Percentiles rank a stretch among this genome's conserved stretches.
phyloP scores from a whole-genome alignment of 2,888 invertebrate genomes.

The Pecten maximus region DNA sequence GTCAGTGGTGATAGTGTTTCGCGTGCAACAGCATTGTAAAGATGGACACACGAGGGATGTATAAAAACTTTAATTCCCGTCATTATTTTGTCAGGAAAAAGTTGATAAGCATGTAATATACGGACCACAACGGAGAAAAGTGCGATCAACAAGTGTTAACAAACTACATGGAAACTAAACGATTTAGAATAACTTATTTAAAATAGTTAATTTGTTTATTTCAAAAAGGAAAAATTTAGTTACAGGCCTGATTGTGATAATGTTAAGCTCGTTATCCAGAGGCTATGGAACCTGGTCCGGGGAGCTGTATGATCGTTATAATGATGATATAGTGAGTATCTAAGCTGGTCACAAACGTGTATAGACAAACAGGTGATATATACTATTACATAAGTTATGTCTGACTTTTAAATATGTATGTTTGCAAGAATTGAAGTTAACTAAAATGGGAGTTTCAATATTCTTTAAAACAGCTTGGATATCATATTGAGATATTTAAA shows the following conservation, averaged over 20 bases:
- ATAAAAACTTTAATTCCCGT: background rate
- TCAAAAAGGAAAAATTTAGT: constrained; percentile 28
- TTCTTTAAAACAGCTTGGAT: no score
- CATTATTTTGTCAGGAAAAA: constrained; percentile 4
- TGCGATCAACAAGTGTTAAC: background rate
- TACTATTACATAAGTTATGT: background rate
- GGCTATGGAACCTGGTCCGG: constrained; percentile 76
- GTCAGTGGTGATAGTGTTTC: background rate
- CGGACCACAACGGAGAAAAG: background rate
- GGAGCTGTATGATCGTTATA: constrained; percentile 65
- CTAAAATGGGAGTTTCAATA: no score
- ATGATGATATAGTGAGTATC: constrained; percentile 52
- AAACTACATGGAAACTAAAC: background rate
- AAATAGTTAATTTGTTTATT: background rate
- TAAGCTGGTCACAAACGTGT: background rate
- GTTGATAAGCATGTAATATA: background rate
- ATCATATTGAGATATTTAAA: no score
- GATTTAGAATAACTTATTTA: background rate
- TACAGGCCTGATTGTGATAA: constrained; percentile 50
- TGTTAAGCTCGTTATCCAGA: constrained; percentile 74
- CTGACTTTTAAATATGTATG: no score
- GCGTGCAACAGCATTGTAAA: background rate
- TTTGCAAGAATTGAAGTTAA: no score
- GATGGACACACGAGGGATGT: background rate
- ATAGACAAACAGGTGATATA: background rate